A percentile compares a stretch with the other conserved stretches of the same genome.
Conservation (phyloP, 2,888 invertebrate genomes). For the Colostygia pectinataria region DNA sequence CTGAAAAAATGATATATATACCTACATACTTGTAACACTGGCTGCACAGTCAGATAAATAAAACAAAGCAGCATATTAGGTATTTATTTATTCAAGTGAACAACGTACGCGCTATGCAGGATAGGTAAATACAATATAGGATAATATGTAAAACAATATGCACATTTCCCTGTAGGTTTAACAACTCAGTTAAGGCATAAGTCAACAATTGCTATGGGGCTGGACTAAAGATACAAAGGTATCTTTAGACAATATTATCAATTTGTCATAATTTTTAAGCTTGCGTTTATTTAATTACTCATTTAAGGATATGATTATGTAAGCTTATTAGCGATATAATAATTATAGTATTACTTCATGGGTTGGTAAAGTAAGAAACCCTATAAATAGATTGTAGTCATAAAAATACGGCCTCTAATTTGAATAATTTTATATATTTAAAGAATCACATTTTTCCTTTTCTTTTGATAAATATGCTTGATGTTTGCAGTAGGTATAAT, state of each 20-base stretch:
- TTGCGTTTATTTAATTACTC: background rate
- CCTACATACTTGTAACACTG: no score
- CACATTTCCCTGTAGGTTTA: slow-evolving; percentile 70
- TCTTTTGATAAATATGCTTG: no score
- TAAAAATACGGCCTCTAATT: background rate
- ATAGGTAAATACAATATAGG: slow-evolving; percentile 49
- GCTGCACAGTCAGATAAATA: slow-evolving; percentile 11
- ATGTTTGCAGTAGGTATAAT: no score
- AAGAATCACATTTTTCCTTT: no score
- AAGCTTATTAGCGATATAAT: slow-evolving; percentile 14
- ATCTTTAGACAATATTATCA: no score
- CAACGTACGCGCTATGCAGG: slow-evolving; percentile 55
- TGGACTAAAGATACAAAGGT: slow-evolving; percentile 11
- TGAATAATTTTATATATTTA: background rate
- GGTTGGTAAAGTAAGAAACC: slow-evolving; percentile 5
- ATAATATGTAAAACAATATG: slow-evolving; percentile 61
- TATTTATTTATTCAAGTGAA: slow-evolving; percentile 55
- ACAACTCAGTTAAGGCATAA: slow-evolving; percentile 55
- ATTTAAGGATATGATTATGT: slow-evolving; percentile 23
- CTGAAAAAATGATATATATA: no score
- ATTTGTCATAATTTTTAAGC: no score
- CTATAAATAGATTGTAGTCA: background rate
- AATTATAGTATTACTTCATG: slow-evolving; percentile 2
- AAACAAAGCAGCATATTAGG: slow-evolving; percentile 55
- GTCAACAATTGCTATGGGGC: slow-evolving; percentile 24